Conservation (phyloP, 1,140 invertebrate genomes). For the Hylaeus volcanicus region DNA sequence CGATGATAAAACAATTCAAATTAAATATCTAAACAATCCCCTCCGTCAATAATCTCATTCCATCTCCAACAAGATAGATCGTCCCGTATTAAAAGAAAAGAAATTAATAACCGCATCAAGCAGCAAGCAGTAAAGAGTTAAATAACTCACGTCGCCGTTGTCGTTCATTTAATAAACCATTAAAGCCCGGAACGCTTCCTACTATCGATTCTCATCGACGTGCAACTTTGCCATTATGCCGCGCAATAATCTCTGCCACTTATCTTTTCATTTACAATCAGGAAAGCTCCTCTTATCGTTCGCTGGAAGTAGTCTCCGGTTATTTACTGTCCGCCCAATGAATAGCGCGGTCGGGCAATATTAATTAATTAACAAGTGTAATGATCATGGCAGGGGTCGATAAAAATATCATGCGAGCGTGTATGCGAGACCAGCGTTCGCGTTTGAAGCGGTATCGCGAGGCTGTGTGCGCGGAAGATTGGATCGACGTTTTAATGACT, state of each 20-base stretch:
- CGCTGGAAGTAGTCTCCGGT: background rate
- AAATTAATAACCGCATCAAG: no score
- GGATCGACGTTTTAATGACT: slow-evolving; percentile 50
- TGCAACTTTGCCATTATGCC: background rate
- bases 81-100: no score
- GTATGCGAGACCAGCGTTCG: background rate
- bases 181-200: no score
- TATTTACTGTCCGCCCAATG: background rate
- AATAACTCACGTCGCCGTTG: no score
- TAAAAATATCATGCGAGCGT: background rate
- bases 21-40: no score
- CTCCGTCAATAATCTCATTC: no score
- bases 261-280: slow-evolving; percentile 8
- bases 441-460: background rate
- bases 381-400: slow-evolving; percentile 9
- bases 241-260: background rate
- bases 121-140: no score
- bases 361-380: slow-evolving; percentile 40
- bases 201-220: no score
- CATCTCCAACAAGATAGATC: no score
- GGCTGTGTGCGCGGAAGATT: slow-evolving; percentile 42
- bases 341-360: slow-evolving; percentile 3
- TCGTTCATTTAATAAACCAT: no score
- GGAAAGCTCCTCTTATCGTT: background rate
- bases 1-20: no score